phyloP scores from a whole-genome alignment of 2,797 vertebrate species.

The Fistularia tabacaria region DNA sequence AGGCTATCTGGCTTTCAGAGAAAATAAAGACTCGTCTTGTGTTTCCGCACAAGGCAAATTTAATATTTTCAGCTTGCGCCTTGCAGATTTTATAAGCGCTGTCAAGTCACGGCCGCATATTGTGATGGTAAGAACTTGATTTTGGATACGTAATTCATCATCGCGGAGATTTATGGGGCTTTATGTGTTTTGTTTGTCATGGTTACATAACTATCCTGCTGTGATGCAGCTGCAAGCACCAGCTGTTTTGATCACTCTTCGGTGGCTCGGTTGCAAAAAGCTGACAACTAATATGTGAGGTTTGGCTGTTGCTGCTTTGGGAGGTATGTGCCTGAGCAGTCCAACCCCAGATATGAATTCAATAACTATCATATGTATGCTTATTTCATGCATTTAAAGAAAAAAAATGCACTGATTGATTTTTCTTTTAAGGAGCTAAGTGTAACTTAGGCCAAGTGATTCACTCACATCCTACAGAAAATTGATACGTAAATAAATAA shows the following conservation, averaged over 20 bases:
- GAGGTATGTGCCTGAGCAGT: too few relatives aligned
- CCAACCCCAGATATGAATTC: too few relatives aligned
- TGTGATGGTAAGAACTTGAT: neutral
- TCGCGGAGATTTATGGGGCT: neutral
- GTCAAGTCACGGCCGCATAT: neutral
- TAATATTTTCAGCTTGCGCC: too few relatives aligned
- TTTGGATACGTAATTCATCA: neutral
- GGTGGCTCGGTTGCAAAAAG: neutral
- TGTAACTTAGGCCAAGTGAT: too few relatives aligned
- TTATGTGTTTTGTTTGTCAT: neutral
- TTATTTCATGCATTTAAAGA: too few relatives aligned
- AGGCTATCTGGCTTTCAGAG: slow-evolving; percentile 17
- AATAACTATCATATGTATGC: too few relatives aligned
- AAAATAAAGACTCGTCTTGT: slow-evolving; percentile 3
- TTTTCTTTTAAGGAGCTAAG: too few relatives aligned
- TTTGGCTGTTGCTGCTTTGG: too few relatives aligned
- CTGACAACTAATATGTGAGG: neutral
- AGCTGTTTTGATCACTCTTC: neutral
- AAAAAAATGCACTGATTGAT: too few relatives aligned
- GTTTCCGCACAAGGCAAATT: neutral
- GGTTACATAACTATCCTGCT: neutral
- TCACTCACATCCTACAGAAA: too few relatives aligned
- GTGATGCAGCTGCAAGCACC: neutral
- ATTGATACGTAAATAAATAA: too few relatives aligned
- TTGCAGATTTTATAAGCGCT: too few relatives aligned